A percentile compares a stretch with the other conserved stretches of the same genome.
Evolutionary conservation across 2,888 invertebrate species (phyloP).

Genomic region (Cosmia pyralina): DNA sequence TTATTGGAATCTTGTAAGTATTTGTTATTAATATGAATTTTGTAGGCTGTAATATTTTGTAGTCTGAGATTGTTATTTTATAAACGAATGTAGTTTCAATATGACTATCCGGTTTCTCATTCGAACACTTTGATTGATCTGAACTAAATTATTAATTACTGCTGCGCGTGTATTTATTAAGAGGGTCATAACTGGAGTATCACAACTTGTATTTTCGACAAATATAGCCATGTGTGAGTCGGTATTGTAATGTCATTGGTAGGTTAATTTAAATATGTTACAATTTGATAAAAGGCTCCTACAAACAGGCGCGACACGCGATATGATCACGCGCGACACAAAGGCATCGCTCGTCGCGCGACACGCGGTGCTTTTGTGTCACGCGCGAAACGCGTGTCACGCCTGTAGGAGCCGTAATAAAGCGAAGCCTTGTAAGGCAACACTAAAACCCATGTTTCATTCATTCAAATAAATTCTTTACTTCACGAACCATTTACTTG

Average conservation of each 20-base stretch:
- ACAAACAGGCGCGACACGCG: too few species aligned
- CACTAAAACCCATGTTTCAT: background rate
- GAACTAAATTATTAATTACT: slow-evolving; percentile 17
- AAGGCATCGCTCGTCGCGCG: too few species aligned
- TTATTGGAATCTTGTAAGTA: slow-evolving; percentile 2
- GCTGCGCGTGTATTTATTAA: slow-evolving; percentile 3
- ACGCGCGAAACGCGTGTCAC: too few species aligned
- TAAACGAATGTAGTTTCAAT: background rate
- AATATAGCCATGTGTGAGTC: background rate
- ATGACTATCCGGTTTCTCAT: slow-evolving; percentile 6
- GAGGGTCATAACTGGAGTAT: background rate
- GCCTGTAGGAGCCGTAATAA: background rate
- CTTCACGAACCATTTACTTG: slow-evolving; percentile 7
- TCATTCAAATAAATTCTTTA: slow-evolving; percentile 8
- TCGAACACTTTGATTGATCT: slow-evolving; percentile 27
- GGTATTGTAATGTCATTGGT: background rate
- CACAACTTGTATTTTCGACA: background rate
- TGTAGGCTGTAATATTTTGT: background rate
- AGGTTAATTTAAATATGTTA: background rate
- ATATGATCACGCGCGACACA: too few species aligned
- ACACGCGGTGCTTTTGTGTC: too few species aligned
- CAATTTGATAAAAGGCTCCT: too few species aligned
- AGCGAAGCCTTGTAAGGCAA: background rate
- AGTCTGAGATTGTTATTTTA: background rate
- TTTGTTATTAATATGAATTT: slow-evolving; percentile 2